Evolutionary conservation across 2,888 invertebrate genomes (phyloP), one percentile per base, ranked within the genome.

Genomic region (Desoria tigrina): DNA sequence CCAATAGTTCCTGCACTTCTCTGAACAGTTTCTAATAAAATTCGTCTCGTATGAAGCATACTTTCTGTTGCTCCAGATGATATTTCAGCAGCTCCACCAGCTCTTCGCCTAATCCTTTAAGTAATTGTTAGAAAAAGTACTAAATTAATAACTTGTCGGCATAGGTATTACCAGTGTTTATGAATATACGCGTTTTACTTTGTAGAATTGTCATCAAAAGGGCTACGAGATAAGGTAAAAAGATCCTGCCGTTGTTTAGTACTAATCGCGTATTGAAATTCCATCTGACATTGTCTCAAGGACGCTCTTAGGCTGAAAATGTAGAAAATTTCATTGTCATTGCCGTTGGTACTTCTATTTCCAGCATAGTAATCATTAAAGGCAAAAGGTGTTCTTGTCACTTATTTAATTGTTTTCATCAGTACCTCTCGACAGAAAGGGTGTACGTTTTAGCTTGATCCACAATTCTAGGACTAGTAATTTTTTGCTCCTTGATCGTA

Each of bases 1-100:
- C 92, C 90, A 68, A 95, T 82, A 0, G 95, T 93, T 56, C 88
- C 86, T 57, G 92, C 92, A 81, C 94, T 94, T 77, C 89, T 86
- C 77, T 92, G 87, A 16, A 92, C 90, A 1, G 94, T 94, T 76
- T 91, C 90, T 0, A 93, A 90, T 74, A 96, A 83, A 63, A 69
- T 58, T 78, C 90, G 90, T 72, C 91, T 85, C 72, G 93, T 92
- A 72, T 95, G 89, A 61, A 93, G 80, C 78, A 95, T 82, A 78
- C 90, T 90, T 76, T 94, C 92, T 0, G 94, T 94, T 0, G 94
- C 88, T 79, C 88, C 88, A 76, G 86, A 84, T 4, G 89, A 88
- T 80, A 86, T 84, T 79, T 89, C 88, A 0, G 55, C 71, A 2
- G 64, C 60, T 16, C 56, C 54, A 18, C 56, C 62, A 23, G 54